A percentile compares a stretch with the other conserved stretches of the same genome.
phyloP scores from a whole-genome alignment of 2,888 invertebrate genomes.

The Uropetala carovei region DNA sequence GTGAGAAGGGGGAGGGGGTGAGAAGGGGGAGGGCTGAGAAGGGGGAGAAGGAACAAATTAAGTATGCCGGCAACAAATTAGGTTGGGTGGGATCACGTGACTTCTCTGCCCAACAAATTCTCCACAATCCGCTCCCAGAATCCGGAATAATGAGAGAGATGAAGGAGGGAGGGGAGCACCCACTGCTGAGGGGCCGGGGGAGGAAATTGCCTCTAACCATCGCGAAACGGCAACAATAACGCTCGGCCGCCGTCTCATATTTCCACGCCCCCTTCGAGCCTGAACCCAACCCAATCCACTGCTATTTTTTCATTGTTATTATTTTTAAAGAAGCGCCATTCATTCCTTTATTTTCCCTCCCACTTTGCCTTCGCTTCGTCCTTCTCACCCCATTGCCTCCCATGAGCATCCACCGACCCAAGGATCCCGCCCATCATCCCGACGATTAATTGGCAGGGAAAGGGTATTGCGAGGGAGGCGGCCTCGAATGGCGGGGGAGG shows the following conservation, averaged over 20 bases:
- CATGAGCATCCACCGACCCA: too few species aligned
- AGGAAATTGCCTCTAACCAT: conserved; percentile 22
- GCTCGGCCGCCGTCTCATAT: background rate
- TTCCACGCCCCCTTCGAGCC: background rate
- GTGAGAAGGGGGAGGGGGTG: background rate
- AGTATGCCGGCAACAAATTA: conserved; percentile 48
- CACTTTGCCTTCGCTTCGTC: background rate
- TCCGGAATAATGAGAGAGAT: background rate
- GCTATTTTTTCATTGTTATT: background rate
- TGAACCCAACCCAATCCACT: background rate
- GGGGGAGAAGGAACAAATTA: conserved; percentile 14
- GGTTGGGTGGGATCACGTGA: conserved; percentile 53
- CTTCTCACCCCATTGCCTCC: too few species aligned
- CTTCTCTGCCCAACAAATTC: background rate
- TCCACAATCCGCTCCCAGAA: background rate
- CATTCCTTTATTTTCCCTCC: background rate
- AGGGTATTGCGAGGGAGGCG: too few species aligned
- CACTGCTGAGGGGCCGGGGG: background rate
- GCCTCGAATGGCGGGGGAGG: background rate
- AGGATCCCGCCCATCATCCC: background rate
- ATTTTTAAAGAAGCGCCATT: background rate
- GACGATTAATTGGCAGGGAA: background rate
- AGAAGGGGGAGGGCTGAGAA: background rate
- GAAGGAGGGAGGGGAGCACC: background rate
- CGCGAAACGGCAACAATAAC: conserved; percentile 34